These are phyloP conservation scores for Asobara japonica DNA, from an alignment of 1,140 invertebrate species.

Conservation along the genomic window DNA sequence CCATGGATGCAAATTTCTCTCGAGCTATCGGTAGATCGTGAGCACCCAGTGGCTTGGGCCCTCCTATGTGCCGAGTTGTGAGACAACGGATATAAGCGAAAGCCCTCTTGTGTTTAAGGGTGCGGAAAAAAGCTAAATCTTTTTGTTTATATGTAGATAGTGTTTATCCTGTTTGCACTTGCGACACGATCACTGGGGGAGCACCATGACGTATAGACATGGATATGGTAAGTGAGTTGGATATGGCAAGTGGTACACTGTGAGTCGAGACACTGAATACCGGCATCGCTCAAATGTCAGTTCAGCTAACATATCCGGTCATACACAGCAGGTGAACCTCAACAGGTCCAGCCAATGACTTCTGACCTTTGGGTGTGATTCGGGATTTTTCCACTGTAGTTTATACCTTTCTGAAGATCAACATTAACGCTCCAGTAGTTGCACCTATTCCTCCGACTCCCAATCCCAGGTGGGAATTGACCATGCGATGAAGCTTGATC, in stretches of 20 bases:
- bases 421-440: too few species aligned
- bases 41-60: slow-evolving; percentile 37
- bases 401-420: too few species aligned
- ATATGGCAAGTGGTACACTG: not conserved
- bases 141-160: slow-evolving; percentile 13
- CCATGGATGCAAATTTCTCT: slow-evolving; percentile 63
- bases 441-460: too few species aligned
- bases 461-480: too few species aligned
- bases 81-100: slow-evolving; percentile 8
- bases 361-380: too few species aligned
- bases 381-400: too few species aligned
- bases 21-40: slow-evolving; percentile 60
- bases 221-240: slow-evolving; percentile 15
- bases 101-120: slow-evolving; percentile 12
- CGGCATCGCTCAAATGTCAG: too few species aligned
- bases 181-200: slow-evolving; percentile 49
- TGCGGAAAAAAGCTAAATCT: slow-evolving; percentile 16
- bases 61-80: slow-evolving; percentile 8
- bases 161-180: slow-evolving; percentile 49
- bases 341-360: too few species aligned
- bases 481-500: too few species aligned
- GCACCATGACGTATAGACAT: slow-evolving; percentile 60
- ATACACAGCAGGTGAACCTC: too few species aligned
- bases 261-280: too few species aligned
- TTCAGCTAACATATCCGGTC: too few species aligned